Evolutionary conservation across 2,113 vertebrate genomes (phyloP).

Genomic region (Hystrix cristata): DNA sequence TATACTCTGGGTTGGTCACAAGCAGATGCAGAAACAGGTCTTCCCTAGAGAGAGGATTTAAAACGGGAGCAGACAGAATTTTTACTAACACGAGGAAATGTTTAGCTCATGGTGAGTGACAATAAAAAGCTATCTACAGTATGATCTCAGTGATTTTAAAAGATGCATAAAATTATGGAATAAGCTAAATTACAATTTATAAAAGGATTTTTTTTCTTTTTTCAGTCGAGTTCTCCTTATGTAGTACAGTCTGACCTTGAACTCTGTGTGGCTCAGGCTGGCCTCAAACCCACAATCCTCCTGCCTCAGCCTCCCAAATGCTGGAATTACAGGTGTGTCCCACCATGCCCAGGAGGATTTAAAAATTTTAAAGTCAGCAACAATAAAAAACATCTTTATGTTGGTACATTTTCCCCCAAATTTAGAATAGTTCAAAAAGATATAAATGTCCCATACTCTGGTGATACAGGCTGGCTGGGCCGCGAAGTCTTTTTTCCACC

Average conservation of each 20-base stretch:
- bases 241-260: background rate
- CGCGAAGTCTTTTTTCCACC: background rate
- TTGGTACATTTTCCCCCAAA: background rate
- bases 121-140: background rate
- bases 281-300: background rate
- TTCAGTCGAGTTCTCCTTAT: background rate
- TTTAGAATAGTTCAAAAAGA: background rate
- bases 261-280: background rate
- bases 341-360: background rate
- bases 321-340: background rate
- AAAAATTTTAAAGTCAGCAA: conserved; percentile 2
- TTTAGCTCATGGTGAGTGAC: background rate
- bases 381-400: conserved; percentile 21
- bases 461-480: background rate
- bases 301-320: background rate
- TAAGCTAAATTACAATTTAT: background rate
- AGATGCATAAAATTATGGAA: background rate
- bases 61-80: background rate
- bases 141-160: background rate
- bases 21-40: background rate
- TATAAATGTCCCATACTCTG: fast-evolving
- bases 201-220: background rate
- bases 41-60: background rate
- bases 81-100: conserved; percentile 23
- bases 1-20: background rate